Evolutionary conservation across 1,140 invertebrate genomes (phyloP), one percentile per base, ranked within the genome.

Genomic region (Drosophila persimilis): DNA sequence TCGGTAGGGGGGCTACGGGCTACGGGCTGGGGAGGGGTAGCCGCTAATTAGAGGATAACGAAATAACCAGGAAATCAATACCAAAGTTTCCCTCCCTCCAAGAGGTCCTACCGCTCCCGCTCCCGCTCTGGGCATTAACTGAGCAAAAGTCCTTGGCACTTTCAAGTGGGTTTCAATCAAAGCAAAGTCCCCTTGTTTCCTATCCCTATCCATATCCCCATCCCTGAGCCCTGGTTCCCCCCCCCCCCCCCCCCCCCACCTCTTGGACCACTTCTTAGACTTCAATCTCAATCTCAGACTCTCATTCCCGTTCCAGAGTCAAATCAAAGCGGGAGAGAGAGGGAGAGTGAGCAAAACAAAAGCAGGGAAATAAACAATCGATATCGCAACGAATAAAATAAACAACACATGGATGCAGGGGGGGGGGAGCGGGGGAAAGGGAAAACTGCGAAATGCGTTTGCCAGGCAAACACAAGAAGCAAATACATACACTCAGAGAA

Each of bases 361-460:
- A 75, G 71, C 77, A 55, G 73, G 58, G 45, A 85, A 86, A 86
- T 66, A 74, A 77, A 80, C 35, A 80, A 85, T 85, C 76, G 80
- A 86, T 85, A 77, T 62, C 39, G 55, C 71, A 74, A 77, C 67
- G 86, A 84, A 86, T 77, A 86, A 85, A 73, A 69, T 65, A 77
- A 85, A 73, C 47, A 56, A 73, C 67, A 85, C 72, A 71, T 61
- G 69, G 45, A 48, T 35, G 59, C 56, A 61, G 46, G 24, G 61
- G 70, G 58, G 62, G 58, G 70, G 58, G 65, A 56, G 43, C 47
- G 35, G 35, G 4, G 3, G 35, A 3, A 8, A 9, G 35, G 35
- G 9, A 39, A 39, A 11, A 11, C 35, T 67, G 64, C 64, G 51
- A 61, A 55, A 63, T 58, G 22, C 52, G 65, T 8, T 35, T 35